These are phyloP conservation scores for Heteractis magnifica DNA, from an alignment of 92 coral and sea anemone genomes.

Conservation along the genomic window DNA sequence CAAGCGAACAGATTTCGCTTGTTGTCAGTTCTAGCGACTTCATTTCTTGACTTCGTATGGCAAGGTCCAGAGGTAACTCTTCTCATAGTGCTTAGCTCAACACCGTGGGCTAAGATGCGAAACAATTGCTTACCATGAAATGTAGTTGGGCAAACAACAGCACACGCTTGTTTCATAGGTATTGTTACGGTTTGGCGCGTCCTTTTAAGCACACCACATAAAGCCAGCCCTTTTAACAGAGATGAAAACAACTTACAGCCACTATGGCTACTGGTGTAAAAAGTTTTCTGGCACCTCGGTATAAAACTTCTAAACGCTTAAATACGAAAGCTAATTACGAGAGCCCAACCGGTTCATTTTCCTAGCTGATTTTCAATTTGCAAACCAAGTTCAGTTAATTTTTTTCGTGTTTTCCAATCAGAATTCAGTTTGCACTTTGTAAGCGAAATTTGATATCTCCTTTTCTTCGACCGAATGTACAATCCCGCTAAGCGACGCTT, in stretches of 20 bases:
- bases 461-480: neutral
- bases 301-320: conserved; percentile 2
- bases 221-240: neutral
- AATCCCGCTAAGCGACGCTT: neutral
- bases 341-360: neutral
- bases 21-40: neutral
- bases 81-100: neutral
- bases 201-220: neutral
- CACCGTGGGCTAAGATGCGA: too few species aligned
- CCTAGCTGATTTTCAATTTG: conserved; percentile 1
- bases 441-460: neutral
- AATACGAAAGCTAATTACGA: conserved; percentile 5
- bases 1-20: neutral
- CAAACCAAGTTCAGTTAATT: neutral
- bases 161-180: conserved; percentile 14
- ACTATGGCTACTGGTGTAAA: neutral
- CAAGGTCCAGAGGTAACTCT: neutral
- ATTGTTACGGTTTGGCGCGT: conserved; percentile 18
- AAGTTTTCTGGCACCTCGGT: conserved; percentile 27
- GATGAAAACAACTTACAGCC: neutral
- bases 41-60: neutral
- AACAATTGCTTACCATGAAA: neutral
- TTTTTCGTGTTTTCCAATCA: neutral
- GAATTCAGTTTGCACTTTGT: conserved; percentile 7
- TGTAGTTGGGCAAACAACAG: conserved; percentile 17